Evolutionary conservation across 2,113 vertebrate species (phyloP), one percentile per base, ranked within the genome.

Genomic region (Hippocampus guttulatus): DNA sequence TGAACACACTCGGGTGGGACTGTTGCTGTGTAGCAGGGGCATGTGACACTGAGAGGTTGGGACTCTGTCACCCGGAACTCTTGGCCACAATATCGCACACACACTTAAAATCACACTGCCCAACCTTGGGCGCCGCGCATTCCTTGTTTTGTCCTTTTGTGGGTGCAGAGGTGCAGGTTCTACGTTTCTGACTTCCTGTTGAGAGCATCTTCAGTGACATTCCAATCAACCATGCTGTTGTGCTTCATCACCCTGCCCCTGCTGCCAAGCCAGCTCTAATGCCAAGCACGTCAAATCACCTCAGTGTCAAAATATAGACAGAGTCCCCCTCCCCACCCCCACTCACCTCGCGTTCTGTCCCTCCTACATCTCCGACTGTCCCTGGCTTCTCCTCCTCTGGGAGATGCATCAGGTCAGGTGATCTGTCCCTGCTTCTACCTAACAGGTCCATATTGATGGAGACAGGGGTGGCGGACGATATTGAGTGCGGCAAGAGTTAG

Each of bases 171-270:
- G 71, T 1, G 12, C n/a, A 49, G 70, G 40, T 47, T 73, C 88
- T 86, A 86, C 65, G 70, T 83, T 83, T 79, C 83, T 89, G 91
- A 92, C 91, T 92, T 92, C 91, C 90, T 85, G 84, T 90, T 90
- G 88, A 93, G 88, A 92, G 92, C 87, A 83, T 86, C 90, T 89
- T 86, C 84, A 76, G 87, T 92, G 92, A 92, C 91, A 92, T 93
- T 93, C 90, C 80, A 87, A 90, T 92, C 89, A 89, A 92, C 87
- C 81, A 80, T 78, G 25, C 60, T 25, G 87, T 81, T 88, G 80
- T 80, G 81, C 76, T 68, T 38, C 61, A 67, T 71, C 73, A 62
- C 88, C 79, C 84, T 73, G 65, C 21, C 64, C 63, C 70, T 60
- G 21, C 68, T 43, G 20, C 68, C 70, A 43, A 76, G 75, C 75